These are phyloP conservation scores for Fragum sueziense DNA, from an alignment of 2,888 invertebrate genomes.

Conservation along the genomic window DNA sequence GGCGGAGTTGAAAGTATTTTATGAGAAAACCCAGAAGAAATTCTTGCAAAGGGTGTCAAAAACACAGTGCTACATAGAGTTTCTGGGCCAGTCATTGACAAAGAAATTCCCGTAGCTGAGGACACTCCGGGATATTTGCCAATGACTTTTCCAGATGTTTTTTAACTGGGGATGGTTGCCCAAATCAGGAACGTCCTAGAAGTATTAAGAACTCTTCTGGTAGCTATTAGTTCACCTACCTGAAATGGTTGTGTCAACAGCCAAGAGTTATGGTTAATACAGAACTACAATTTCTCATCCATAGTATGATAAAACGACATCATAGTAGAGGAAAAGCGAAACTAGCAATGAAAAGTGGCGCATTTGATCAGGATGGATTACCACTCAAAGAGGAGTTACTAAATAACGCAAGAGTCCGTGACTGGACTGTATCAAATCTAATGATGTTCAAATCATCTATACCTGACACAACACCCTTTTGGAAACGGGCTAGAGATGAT, in stretches of 20 bases:
- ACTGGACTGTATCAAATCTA: not conserved
- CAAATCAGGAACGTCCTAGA: not conserved
- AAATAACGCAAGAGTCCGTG: not conserved
- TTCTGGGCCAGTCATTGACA: not conserved
- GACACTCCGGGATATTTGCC: not conserved
- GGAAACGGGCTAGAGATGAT: not conserved
- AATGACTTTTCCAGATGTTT: not conserved
- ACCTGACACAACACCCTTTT: not conserved
- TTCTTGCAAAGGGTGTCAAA: not conserved
- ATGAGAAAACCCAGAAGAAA: not conserved
- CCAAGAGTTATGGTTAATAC: not conserved
- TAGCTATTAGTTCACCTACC: not conserved
- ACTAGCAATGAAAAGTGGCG: not conserved
- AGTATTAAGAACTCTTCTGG: not conserved
- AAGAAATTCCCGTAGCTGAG: not conserved
- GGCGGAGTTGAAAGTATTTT: not conserved
- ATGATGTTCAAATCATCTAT: conserved; percentile 6
- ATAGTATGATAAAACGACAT: conserved; percentile 1
- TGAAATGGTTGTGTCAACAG: not conserved
- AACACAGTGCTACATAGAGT: not conserved
- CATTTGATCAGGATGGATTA: not conserved
- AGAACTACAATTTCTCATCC: conserved; percentile 3
- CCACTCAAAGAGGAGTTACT: not conserved
- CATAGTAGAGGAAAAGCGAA: not conserved
- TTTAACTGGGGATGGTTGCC: conserved; percentile 1